Base-by-base conservation (phyloP, 2,113 vertebrate species). In the Leiothrix lutea region DNA sequence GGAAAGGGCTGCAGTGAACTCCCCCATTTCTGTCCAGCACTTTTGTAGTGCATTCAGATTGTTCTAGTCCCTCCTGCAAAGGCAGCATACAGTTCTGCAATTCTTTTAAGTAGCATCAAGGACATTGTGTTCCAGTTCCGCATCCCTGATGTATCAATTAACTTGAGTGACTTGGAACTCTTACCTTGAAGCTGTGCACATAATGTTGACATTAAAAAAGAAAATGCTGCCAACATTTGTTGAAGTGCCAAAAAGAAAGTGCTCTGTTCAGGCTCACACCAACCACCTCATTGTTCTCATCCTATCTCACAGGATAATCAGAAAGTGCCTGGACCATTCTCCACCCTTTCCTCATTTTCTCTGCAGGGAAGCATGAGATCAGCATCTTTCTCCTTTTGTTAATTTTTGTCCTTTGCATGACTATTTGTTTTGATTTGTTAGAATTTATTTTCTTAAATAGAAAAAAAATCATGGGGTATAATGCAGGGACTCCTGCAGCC, bases 261-360 rank as follows among this genome's bases (percentile, higher is more conserved):
- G 92, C 90, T 93, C 48, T 78, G 71, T 23, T 77, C 24, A 67
- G 80, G 64, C 75, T 93, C 71, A 83, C 58, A 56, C 54, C 80
- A 66, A 8, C 60, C 80, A 60, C 90, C 56, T 90, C 93, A 88
- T 88, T 92, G 90, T 93, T 96, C 92, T 88, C 64, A 60, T 83
- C 82, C 92, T 90, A 77, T 94, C 91, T 92, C 51, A 69, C 57
- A 80, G 78, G 62, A 84, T 81, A 81, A 96, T 95, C 94, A 90
- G 83, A 78, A 88, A 91, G 81, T 80, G 74, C 54, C 81, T 82
- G 58, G 21, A 38, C 0, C 1, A 92, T 78, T 88, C 92, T 86
- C 95, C 92, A 93, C 82, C 94, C 88, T 95, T 94, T 96, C 90
- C 94, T 96, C 75, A 74, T 82, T 90, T 94, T 94, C 85, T 80